phyloP scores from a whole-genome alignment of 2,113 vertebrate genomes.

The Phalacrocorax pelagicus region DNA sequence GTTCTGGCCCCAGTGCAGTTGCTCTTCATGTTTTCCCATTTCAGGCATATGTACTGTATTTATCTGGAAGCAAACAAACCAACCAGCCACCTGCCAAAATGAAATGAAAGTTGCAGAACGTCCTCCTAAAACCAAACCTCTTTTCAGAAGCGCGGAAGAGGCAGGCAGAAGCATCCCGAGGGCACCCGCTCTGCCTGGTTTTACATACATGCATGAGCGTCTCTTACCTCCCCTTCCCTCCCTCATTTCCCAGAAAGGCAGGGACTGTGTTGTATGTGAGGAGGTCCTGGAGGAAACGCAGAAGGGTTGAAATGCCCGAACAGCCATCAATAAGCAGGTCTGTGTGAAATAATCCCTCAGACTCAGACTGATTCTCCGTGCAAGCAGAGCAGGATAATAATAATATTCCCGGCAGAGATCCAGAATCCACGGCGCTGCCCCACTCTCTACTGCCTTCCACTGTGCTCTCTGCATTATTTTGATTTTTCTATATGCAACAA shows the following conservation, averaged over 20 bases:
- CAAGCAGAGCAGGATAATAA: not conserved
- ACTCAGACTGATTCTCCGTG: not conserved
- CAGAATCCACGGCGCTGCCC: not conserved
- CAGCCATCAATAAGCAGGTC: not conserved
- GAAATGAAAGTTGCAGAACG: not conserved
- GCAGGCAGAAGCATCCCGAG: not conserved
- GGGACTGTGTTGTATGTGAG: not conserved
- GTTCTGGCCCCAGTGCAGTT: not conserved
- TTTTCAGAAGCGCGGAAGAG: not conserved
- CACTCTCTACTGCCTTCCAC: not conserved
- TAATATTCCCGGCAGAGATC: not conserved
- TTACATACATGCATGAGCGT: fast-evolving
- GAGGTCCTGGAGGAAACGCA: not conserved
- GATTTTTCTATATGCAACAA: not conserved
- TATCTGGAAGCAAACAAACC: not conserved
- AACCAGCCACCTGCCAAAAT: not conserved
- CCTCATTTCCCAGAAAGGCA: not conserved
- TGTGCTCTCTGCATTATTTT: not conserved
- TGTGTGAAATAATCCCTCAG: not conserved
- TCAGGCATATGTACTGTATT: not conserved
- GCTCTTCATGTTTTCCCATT: not conserved
- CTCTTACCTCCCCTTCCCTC: not conserved
- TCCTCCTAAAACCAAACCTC: not conserved
- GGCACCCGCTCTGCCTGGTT: not conserved
- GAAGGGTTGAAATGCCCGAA: not conserved